These are phyloP conservation scores for Brotula barbata DNA, from an alignment of 2,797 vertebrate species.

Conservation along the genomic window DNA sequence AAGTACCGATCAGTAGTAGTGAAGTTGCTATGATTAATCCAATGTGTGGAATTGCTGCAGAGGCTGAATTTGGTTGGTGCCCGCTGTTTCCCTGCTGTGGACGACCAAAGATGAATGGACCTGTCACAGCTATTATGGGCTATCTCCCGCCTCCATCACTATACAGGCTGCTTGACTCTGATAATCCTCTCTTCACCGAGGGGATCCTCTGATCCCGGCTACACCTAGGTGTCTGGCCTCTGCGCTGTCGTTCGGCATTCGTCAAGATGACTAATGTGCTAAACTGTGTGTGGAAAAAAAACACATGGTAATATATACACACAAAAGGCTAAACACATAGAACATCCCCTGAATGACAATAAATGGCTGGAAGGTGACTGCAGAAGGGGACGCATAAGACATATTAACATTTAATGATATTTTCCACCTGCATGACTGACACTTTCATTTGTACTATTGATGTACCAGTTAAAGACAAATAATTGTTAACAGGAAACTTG, in stretches of 20 bases:
- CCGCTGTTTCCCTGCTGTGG: constrained; percentile 41
- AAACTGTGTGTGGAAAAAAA: constrained; percentile 24
- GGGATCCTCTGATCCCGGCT: constrained; percentile 57
- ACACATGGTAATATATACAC: constrained; percentile 22
- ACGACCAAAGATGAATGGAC: constrained; percentile 68
- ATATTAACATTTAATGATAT: constrained; percentile 13
- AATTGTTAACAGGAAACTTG: not conserved
- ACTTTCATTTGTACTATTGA: constrained; percentile 12
- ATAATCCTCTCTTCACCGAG: constrained; percentile 58
- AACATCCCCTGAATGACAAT: constrained; percentile 25
- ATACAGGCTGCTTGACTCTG: constrained; percentile 51
- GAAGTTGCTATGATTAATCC: constrained; percentile 71
- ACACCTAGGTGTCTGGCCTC: constrained; percentile 45
- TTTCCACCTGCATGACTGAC: constrained; percentile 21
- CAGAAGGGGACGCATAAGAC: constrained; percentile 1
- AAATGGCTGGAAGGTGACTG: constrained; percentile 21
- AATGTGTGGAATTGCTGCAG: constrained; percentile 44
- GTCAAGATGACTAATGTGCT: constrained; percentile 53
- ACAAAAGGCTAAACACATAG: constrained; percentile 15
- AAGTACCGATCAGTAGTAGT: constrained; percentile 59
- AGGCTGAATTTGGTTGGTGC: constrained; percentile 50
- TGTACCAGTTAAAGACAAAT: constrained; percentile 6
- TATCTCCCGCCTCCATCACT: constrained; percentile 68
- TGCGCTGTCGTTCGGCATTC: constrained; percentile 20
- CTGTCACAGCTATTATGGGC: constrained; percentile 52